Percentiles rank a stretch among this genome's conserved stretches.
These are phyloP conservation scores for Macquaria australasica DNA, from an alignment of 2,113 vertebrate species.

Conservation along the genomic window DNA sequence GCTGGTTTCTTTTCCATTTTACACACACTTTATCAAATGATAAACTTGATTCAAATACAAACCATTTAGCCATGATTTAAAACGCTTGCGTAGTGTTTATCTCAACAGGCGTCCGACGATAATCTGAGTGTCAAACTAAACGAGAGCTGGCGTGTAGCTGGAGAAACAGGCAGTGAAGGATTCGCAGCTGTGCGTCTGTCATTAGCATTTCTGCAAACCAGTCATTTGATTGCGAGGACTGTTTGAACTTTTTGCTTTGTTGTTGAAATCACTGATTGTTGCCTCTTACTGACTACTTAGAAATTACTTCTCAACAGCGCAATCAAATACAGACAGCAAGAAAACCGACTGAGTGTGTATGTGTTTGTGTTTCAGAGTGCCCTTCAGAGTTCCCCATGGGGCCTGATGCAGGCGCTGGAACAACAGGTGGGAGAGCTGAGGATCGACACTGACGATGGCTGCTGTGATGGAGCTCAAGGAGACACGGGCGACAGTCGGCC, in stretches of 20 bases:
- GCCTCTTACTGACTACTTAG: slow-evolving; percentile 16
- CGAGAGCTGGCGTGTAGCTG: slow-evolving; percentile 18
- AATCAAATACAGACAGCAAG: slow-evolving; percentile 3
- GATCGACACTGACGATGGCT: slow-evolving; percentile 61
- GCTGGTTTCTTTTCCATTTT: neutral
- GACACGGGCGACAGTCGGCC: slow-evolving; percentile 71
- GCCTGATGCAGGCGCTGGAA: slow-evolving; percentile 79
- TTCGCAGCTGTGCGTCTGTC: slow-evolving; percentile 38
- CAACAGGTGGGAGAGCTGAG: slow-evolving; percentile 83
- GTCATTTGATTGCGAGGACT: slow-evolving; percentile 7
- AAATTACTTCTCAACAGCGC: neutral
- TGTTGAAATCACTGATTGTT: slow-evolving; percentile 41
- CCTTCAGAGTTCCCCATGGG: slow-evolving; percentile 81
- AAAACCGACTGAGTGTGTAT: slow-evolving; percentile 14
- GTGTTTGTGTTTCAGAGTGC: slow-evolving; percentile 76
- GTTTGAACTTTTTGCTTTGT: slow-evolving; percentile 29
- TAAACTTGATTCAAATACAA: neutral
- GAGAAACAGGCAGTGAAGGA: slow-evolving; percentile 13
- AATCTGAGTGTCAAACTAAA: neutral
- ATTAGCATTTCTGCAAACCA: slow-evolving; percentile 24
- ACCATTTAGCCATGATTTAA: neutral
- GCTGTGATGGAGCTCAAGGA: slow-evolving; percentile 65
- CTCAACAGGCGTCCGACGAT: slow-evolving; percentile 13
- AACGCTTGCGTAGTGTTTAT: neutral
- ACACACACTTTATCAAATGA: neutral